These are phyloP conservation scores for Melanocharis versteri DNA, from an alignment of 2,113 vertebrate genomes.

Conservation along the genomic window DNA sequence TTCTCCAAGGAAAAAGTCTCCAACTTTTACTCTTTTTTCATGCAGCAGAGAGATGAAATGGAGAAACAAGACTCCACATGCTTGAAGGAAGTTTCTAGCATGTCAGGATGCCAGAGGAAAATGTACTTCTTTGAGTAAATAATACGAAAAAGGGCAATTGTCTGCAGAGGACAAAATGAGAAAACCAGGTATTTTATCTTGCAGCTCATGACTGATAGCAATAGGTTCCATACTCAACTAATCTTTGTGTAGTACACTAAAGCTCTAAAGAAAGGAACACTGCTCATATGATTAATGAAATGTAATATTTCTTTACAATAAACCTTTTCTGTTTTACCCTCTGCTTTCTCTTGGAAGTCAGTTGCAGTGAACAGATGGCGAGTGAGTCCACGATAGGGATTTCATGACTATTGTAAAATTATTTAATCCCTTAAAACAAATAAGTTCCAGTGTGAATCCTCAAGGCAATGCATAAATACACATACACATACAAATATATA, in stretches of 20 bases:
- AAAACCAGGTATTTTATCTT: neutral
- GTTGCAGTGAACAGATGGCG: neutral
- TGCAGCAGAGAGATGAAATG: neutral
- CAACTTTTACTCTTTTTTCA: neutral
- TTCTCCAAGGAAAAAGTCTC: neutral
- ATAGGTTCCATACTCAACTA: neutral
- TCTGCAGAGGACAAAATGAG: neutral
- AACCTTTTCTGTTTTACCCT: neutral
- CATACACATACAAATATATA: neutral
- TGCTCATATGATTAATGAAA: neutral
- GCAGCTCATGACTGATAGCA: neutral
- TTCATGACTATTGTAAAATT: neutral
- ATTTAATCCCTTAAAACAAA: conserved; percentile 21
- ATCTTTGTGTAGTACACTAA: neutral
- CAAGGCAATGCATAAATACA: neutral
- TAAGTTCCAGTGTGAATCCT: neutral
- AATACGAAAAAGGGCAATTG: neutral
- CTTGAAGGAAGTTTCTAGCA: neutral
- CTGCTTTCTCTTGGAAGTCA: neutral
- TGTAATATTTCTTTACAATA: neutral
- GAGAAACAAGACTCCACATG: neutral
- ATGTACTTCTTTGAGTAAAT: neutral
- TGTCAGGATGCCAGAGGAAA: neutral
- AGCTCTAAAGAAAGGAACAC: neutral
- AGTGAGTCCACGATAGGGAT: neutral